Base-by-base conservation (phyloP, 2,888 invertebrate genomes). In the Macrophya alboannulata region DNA sequence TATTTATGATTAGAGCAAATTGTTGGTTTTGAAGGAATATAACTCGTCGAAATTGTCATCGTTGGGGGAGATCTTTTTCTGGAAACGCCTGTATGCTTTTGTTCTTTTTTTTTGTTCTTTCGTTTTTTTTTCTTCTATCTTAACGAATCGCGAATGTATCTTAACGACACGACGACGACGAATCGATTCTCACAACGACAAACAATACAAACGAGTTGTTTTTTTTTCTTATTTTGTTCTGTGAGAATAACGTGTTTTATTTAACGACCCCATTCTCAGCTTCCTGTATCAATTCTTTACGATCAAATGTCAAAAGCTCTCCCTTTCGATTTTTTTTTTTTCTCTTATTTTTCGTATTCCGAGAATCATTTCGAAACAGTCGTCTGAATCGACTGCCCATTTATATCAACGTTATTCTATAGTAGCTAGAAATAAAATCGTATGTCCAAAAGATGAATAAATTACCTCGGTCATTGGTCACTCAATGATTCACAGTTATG, bases 221-320 rank as follows among this genome's bases (percentile, higher is more conserved):
- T n/a, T 48, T 55, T 37, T 77, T 55, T 37, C 1, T 76, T 17
- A 4, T 43, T 25, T 45, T 71, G 3, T 43, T 72, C 45, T 48
- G 1, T 43, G 55, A 77, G 37, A 77, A 51, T 62, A 81, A 59
- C 40, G 79, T 62, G 40, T 62, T 37, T 62, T n/a, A 62, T 21
- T 81, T 59, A 81, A 62, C 40, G 37, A 62, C 40, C 40, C 43
- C 40, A 81, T 62, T 81, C 59, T 62, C 62, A 40, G 59, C 62
- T 62, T 59, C 59, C 81, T 81, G 81, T 17, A 43, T 21, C 81
- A n/a, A 55, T 81, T 62, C 51, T 59, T 59, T 21, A 40, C 81
- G 62, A 81, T 40, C 40, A 43, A 81, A 43, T 62, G 40, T 81
- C 81, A 43, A 59, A 43, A 4, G 62, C 43, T n/a, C n/a, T 43